Percentiles rank a stretch among this genome's conserved stretches.
These are phyloP conservation scores for Mongoloraphidia duomilia DNA, from an alignment of 2,888 invertebrate genomes.

Conservation along the genomic window DNA sequence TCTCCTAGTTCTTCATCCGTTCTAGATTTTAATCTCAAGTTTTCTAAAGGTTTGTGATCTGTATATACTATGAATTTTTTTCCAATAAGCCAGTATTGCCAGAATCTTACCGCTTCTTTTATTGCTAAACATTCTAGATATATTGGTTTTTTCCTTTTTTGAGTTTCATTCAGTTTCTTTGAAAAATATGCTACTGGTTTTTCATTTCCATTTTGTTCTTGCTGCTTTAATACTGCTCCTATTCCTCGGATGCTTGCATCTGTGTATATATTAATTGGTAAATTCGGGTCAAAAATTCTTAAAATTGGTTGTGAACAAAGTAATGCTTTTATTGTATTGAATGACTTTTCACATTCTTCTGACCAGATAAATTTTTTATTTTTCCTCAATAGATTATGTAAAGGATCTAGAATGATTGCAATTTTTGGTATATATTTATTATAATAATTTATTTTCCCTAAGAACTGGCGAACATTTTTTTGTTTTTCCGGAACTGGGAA, in stretches of 20 bases:
- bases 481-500: conserved; percentile 10
- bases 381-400: conserved; percentile 13
- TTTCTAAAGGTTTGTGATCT: conserved; percentile 13
- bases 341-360: conserved; percentile 11
- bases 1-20: conserved; percentile 15
- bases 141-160: conserved; percentile 12
- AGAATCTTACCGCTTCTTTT: conserved; percentile 10
- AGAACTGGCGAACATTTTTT: conserved; percentile 11
- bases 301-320: conserved; percentile 15
- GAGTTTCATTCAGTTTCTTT: too few relatives aligned
- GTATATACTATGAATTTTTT: conserved; percentile 9
- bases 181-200: too few relatives aligned
- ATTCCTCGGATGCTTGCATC: conserved; percentile 16
- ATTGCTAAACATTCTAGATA: conserved; percentile 12
- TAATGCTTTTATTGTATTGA: conserved; percentile 9
- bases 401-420: conserved; percentile 11
- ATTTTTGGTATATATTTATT: conserved; percentile 10
- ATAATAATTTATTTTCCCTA: conserved; percentile 13
- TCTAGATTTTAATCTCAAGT: conserved; percentile 12
- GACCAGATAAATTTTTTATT: conserved; percentile 13
- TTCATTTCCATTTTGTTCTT: too few relatives aligned
- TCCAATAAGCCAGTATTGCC: conserved; percentile 11
- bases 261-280: conserved; percentile 14
- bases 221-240: conserved; percentile 16
- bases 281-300: conserved; percentile 13